Evolutionary conservation across 2,113 vertebrate genomes (phyloP).

Genomic region (Prunella fulvescens): DNA sequence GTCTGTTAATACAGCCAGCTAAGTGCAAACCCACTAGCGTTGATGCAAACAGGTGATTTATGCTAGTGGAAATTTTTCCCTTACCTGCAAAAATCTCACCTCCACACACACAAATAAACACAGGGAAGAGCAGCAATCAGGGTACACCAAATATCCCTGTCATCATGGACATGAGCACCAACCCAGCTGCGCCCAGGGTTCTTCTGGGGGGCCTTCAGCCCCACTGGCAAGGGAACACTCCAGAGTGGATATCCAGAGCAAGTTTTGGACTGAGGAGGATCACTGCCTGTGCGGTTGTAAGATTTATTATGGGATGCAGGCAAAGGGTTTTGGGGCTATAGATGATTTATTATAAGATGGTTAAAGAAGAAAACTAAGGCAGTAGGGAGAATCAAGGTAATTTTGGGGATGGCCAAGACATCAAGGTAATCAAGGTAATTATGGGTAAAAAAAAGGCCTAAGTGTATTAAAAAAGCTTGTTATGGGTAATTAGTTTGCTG

Average conservation of each 20-base stretch:
- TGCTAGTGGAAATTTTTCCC: background rate
- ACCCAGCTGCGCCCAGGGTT: background rate
- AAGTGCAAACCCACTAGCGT: background rate
- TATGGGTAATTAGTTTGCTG: background rate
- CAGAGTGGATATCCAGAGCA: background rate
- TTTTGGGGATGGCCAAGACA: background rate
- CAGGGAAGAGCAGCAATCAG: background rate
- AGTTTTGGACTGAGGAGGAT: background rate
- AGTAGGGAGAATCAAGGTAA: background rate
- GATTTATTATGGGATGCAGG: background rate
- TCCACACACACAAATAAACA: background rate
- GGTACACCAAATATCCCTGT: background rate
- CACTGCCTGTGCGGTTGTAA: too few relatives aligned
- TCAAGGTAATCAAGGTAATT: background rate
- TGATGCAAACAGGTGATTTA: background rate
- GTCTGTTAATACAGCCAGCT: background rate
- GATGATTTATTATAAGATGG: background rate
- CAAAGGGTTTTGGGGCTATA: background rate
- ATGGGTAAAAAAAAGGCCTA: background rate
- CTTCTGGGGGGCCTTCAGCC: background rate
- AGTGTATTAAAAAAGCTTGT: rapidly evolving
- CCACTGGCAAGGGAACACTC: background rate
- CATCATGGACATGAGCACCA: background rate
- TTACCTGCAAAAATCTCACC: background rate
- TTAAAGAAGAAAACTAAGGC: background rate